Percentiles rank a stretch among this genome's conserved stretches.
These are phyloP conservation scores for Drosophila simulans DNA, from an alignment of 1,140 invertebrate species.

Conservation along the genomic window DNA sequence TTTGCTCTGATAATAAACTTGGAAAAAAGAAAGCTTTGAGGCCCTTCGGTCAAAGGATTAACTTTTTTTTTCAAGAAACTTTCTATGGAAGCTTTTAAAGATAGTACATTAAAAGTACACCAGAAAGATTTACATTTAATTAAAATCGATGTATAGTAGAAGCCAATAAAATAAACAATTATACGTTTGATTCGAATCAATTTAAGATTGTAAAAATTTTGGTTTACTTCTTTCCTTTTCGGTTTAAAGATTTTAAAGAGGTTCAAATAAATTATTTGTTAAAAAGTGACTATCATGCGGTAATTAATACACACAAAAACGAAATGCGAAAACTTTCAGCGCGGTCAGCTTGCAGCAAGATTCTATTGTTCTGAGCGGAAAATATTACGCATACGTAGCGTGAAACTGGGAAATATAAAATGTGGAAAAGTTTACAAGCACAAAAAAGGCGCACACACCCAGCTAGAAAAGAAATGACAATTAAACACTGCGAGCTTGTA, in stretches of 20 bases:
- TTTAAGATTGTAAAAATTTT: too few species aligned
- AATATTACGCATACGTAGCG: conserved; percentile 58
- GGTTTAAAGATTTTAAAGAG: too few species aligned
- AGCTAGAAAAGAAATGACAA: conserved; percentile 57
- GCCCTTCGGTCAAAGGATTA: conserved; percentile 11
- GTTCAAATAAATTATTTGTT: not conserved
- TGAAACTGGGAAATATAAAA: conserved; percentile 49
- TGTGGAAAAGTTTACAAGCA: conserved; percentile 40
- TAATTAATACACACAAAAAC: conserved; percentile 35
- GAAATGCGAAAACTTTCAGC: conserved; percentile 30
- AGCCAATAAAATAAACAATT: too few species aligned
- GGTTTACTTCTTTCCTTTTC: too few species aligned
- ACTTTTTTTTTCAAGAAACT: not conserved
- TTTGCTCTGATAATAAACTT: conserved; percentile 32
- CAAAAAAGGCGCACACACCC: conserved; percentile 16
- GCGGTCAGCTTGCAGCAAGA: conserved; percentile 44
- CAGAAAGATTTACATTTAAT: too few species aligned
- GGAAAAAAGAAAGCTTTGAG: not conserved
- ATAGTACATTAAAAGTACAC: too few species aligned
- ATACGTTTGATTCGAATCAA: too few species aligned
- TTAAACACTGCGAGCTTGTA: conserved; percentile 59
- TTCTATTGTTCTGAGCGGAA: conserved; percentile 61
- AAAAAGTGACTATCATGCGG: not conserved
- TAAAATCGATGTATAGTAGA: too few species aligned
- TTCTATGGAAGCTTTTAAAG: not conserved